Evolutionary conservation across 2,888 invertebrate genomes (phyloP), one percentile per base, ranked within the genome.

Genomic region (Caenorhabditis sinica): DNA sequence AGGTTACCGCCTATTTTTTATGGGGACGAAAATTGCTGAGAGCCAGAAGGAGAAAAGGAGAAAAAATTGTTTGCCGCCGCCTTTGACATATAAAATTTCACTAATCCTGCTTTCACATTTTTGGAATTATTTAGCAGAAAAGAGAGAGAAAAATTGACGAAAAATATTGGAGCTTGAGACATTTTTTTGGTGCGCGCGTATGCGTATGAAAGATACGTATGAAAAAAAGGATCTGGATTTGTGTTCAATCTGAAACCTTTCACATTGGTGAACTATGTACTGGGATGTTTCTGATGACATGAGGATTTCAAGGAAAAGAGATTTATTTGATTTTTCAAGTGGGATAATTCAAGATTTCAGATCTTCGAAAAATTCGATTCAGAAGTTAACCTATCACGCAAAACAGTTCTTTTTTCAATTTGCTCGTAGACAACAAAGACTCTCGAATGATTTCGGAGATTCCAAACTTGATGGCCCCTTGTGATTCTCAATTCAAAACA

Each of bases 11-110:
- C 43, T 65, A 65, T 49, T 49, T 66, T 33, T 66, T 9, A 5
- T 17, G 17, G 20, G n/a, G 33, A 9, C 33, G 49, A 49, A 49
- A 49, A 49, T 49, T 53, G 53, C 36, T 28, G 23, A 23, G 33
- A 28, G 49, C 28, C 25, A 56, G 28, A 23, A 56, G 56, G 25
- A 13, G 17, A 66, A 65, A 66, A 43, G 43, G 49, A n/a, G 30
- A n/a, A 45, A 68, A 68, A 68, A 68, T 68, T 68, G 68, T 68
- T 68, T 68, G 68, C 68, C 30, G 30, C 36, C 68, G 33, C 68
- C 33, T 68, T 68, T 68, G 68, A 53, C 68, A 68, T 68, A 68
- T 68, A 68, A 68, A 68, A 68, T 68, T 68, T 68, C 68, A 68
- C 68, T 68, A 68, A 68, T 68, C 68, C 68, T 23, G 53, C 53